These are phyloP conservation scores for Orestias chungarensis DNA, from an alignment of 2,797 vertebrate genomes.

Conservation along the genomic window DNA sequence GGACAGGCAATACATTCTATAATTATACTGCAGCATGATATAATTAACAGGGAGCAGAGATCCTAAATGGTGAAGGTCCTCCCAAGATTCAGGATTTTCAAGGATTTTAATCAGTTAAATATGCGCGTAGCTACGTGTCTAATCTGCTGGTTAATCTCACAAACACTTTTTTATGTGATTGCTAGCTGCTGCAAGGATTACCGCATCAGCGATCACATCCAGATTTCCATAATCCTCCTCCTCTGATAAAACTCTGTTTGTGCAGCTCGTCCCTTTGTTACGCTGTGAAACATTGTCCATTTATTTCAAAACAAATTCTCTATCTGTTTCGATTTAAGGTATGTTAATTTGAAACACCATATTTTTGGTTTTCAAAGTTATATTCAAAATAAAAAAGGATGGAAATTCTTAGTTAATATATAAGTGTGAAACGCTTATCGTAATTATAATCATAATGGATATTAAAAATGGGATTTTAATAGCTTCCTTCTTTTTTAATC, in stretches of 20 bases:
- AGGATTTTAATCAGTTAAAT: conserved; percentile 78
- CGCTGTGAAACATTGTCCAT: conserved; percentile 46
- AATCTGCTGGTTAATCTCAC: conserved; percentile 79
- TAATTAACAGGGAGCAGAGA: conserved; percentile 50
- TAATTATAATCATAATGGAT: conserved; percentile 24
- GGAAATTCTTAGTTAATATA: background rate
- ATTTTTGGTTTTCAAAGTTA: background rate
- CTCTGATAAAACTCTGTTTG: conserved; percentile 72
- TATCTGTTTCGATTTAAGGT: conserved; percentile 6
- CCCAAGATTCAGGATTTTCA: conserved; percentile 66
- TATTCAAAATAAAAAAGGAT: conserved; percentile 2
- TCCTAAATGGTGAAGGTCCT: conserved; percentile 51
- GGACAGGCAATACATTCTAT: conserved; percentile 34
- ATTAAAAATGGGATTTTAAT: conserved; percentile 10
- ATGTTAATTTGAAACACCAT: background rate
- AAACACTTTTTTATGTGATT: conserved; percentile 80
- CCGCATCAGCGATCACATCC: conserved; percentile 72
- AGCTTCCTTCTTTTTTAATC: conserved; percentile 15
- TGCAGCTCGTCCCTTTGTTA: conserved; percentile 57
- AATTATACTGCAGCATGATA: conserved; percentile 56
- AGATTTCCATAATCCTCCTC: conserved; percentile 79
- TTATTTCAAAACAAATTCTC: conserved; percentile 40
- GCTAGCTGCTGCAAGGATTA: conserved; percentile 71
- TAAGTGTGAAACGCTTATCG: conserved; percentile 4
- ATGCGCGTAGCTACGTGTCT: conserved; percentile 74